A percentile compares a stretch with the other conserved stretches of the same genome.
phyloP scores from a whole-genome alignment of 2,888 invertebrate species.

The Acrocera orbiculus region DNA sequence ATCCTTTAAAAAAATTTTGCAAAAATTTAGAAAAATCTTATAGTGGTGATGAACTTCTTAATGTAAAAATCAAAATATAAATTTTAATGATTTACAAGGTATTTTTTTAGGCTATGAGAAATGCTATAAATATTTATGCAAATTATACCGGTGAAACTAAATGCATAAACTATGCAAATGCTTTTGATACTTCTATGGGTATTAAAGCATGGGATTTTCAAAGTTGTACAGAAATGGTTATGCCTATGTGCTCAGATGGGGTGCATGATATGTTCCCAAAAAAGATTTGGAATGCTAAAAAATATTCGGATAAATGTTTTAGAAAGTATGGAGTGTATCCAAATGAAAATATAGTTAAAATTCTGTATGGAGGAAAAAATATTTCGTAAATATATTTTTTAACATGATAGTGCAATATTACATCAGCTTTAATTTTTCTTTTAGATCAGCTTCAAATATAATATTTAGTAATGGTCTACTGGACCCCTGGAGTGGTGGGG shows the following conservation, averaged over 20 bases:
- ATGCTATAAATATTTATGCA: slow-evolving; percentile 55
- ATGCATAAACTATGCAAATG: slow-evolving; percentile 48
- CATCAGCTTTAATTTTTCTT: not conserved
- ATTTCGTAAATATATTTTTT: too few relatives aligned
- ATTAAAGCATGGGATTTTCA: slow-evolving; percentile 68
- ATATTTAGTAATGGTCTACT: slow-evolving; percentile 70
- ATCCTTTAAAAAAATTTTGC: slow-evolving; percentile 57
- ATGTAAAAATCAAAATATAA: slow-evolving; percentile 5
- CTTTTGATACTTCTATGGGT: slow-evolving; percentile 40
- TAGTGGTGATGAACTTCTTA: slow-evolving; percentile 11
- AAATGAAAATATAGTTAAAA: slow-evolving; percentile 43
- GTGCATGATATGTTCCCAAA: slow-evolving; percentile 70
- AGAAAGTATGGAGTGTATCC: slow-evolving; percentile 52
- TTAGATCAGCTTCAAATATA: slow-evolving; percentile 42
- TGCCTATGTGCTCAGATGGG: slow-evolving; percentile 77
- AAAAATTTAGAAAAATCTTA: slow-evolving; percentile 29
- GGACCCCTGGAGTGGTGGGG: slow-evolving; percentile 80
- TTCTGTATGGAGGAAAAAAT: slow-evolving; percentile 66
- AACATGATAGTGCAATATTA: too few relatives aligned
- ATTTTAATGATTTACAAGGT: slow-evolving; percentile 2
- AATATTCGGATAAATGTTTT: slow-evolving; percentile 48
- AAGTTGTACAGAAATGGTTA: slow-evolving; percentile 91
- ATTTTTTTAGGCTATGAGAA: slow-evolving; percentile 38
- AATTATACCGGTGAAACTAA: slow-evolving; percentile 58
- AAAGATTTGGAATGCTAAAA: slow-evolving; percentile 50